phyloP scores from a whole-genome alignment of 2,113 vertebrate species.

The Archilochus colubris region DNA sequence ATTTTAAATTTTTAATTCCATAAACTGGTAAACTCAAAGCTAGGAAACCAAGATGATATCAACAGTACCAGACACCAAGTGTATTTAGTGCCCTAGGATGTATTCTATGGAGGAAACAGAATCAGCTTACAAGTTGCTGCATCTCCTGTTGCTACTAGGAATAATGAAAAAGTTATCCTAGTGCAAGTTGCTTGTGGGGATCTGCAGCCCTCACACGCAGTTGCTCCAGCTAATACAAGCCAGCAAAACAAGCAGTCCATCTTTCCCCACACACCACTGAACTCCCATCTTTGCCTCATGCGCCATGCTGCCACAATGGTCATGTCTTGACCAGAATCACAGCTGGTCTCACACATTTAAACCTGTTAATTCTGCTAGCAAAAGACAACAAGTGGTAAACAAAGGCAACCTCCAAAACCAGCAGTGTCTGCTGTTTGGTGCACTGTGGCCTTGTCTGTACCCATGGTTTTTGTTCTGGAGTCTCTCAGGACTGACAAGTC shows the following conservation, averaged over 20 bases:
- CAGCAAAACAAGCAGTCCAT: background rate
- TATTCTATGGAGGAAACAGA: background rate
- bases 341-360: background rate
- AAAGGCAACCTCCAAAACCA: conserved; percentile 15
- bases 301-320: background rate
- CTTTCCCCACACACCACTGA: rapidly evolving
- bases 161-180: background rate
- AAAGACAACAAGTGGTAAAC: background rate
- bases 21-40: background rate
- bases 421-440: background rate
- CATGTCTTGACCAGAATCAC: background rate
- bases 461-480: background rate
- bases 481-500: background rate
- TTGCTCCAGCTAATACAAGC: background rate
- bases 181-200: rapidly evolving
- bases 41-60: background rate
- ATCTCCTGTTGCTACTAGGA: background rate
- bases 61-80: background rate
- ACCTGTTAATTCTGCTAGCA: background rate
- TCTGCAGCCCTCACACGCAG: background rate
- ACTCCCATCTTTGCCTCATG: background rate
- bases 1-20: background rate
- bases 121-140: background rate
- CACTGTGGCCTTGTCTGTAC: background rate
- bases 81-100: background rate